Evolutionary conservation across 2,797 vertebrate genomes (phyloP), one percentile per base, ranked within the genome.

Genomic region (Aeoliscus strigatus): DNA sequence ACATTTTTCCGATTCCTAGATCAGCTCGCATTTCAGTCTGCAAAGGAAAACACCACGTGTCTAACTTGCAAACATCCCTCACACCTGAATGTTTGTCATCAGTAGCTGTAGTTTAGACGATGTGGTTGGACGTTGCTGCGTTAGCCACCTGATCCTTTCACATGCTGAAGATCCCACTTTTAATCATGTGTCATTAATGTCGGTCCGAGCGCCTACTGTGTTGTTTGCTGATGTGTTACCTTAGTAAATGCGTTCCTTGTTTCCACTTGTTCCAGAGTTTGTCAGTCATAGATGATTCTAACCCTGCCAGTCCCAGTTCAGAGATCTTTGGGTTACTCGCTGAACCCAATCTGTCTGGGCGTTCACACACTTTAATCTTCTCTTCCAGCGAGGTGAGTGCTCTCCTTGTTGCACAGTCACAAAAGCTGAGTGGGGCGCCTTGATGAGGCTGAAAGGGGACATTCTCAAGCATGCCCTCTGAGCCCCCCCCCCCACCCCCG

Each of bases 361-460:
- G 91, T 84, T 91, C 93, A 57, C 92, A 93, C 85, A 94, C 92
- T 86, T 89, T 94, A 91, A 90, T 90, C 92, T 94, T 96, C 91
- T 94, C 92, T 86, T 94, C 93, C 84, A 90, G 88, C 66, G 92
- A 95, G 92, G 93, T 96, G 92, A 95, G 93, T 95, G 87, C 80
- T 86, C 70, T 79, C 79, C 83, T 85, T 80, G 72, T 74, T 65
- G 70, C 66, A 9, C 70, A 25, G 66, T 66, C 70, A 80, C 73
- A 74, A 77, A 81, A 78, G 77, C 80, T 18, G 62, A 66, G 81
- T 67, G 70, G 71, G 81, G 64, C 41, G 62, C 64, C 66, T 72
- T 61, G 74, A 52, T 69, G 71, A 55, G 21, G 54, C 76, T 79
- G 73, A 78, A 74, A 71, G 78, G 76, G 70, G 67, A 69, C 51